Evolutionary conservation across 2,888 invertebrate species (phyloP), one percentile per base, ranked within the genome.

Genomic region (Synanthedon tipuliformis): DNA sequence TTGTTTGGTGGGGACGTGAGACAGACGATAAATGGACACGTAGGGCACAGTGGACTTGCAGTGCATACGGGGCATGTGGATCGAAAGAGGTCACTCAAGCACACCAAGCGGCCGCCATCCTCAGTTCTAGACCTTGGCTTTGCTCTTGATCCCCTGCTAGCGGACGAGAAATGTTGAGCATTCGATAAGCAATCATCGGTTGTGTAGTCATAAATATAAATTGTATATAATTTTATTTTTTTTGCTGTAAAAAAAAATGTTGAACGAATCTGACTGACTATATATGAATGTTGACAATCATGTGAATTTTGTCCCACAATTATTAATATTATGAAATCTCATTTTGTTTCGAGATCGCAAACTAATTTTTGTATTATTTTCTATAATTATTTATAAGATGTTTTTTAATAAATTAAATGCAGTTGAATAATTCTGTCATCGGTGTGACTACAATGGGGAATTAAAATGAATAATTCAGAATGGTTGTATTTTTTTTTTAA

Each of bases 341-440:
- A 80, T 73, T 69, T 69, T 73, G 75, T 77, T 66, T 67, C 63
- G 67, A 72, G 71, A 74, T 67, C 51, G 63, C 70, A 75, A 78
- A 78, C 69, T 77, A 78, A 80, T 79, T 74, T 87, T 86, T 87
- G 80, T 86, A 87, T 88, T 81, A 84, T 88, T 86, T 88, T 88
- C 86, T 88, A 88, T 82, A 86, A 45, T 85, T 87, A 82, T 81
- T 84, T 83, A 73, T 87, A 86, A 86, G 83, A 76, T 73, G 81
- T 81, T 81, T 81, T 34, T 34, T 34, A 34, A 34, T 71, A 68
- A 78, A 76, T 71, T 68, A 66, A 23, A 23, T 23, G 23, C 23
- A 23, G 23, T 23, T 23, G 23, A 23, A 23, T 23, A 23, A 63
- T 64, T 70, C 73, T 71, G 68, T 59, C 63, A 34, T 8, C 10